phyloP scores from a whole-genome alignment of 2,113 vertebrate genomes.

The Reinhardtius hippoglossoides region DNA sequence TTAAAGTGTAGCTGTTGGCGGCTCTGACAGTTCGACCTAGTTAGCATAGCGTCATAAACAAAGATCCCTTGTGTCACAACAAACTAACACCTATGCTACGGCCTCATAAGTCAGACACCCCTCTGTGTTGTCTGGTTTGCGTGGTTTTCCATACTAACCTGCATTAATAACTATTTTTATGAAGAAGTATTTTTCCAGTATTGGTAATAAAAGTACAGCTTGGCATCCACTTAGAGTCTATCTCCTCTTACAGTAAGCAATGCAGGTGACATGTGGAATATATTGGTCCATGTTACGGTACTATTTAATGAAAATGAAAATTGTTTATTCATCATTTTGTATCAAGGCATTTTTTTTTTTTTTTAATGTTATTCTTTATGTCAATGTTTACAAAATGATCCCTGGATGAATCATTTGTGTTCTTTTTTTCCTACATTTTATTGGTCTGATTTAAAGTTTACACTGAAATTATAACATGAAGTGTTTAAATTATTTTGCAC shows the following conservation, averaged over 20 bases:
- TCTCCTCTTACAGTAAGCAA: constrained; percentile 59
- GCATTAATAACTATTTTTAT: constrained; percentile 79
- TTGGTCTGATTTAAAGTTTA: constrained; percentile 73
- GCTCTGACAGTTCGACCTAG: constrained; percentile 17
- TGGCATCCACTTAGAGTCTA: constrained; percentile 51
- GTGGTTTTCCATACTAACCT: constrained; percentile 43
- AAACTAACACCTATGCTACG: constrained; percentile 53
- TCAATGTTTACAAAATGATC: constrained; percentile 76
- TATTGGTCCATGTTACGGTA: constrained; percentile 68
- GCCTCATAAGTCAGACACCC: constrained; percentile 45
- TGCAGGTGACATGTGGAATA: constrained; percentile 54
- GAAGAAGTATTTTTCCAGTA: constrained; percentile 81
- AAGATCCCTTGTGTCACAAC: constrained; percentile 16
- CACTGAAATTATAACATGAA: constrained; percentile 71
- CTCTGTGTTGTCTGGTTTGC: constrained; percentile 38
- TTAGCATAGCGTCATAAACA: constrained; percentile 3
- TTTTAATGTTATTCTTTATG: constrained; percentile 65
- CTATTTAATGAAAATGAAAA: constrained; percentile 56
- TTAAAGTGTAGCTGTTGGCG: neutral
- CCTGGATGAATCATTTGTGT: constrained; percentile 51
- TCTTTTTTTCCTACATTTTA: constrained; percentile 35
- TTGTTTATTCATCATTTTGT: constrained; percentile 68
- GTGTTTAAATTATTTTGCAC: constrained; percentile 79
- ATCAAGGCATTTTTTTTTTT: constrained; percentile 40
- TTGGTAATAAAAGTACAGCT: constrained; percentile 71